Evolutionary conservation across 1,140 invertebrate genomes (phyloP).

Genomic region (Diplogasteroides magnus): DNA sequence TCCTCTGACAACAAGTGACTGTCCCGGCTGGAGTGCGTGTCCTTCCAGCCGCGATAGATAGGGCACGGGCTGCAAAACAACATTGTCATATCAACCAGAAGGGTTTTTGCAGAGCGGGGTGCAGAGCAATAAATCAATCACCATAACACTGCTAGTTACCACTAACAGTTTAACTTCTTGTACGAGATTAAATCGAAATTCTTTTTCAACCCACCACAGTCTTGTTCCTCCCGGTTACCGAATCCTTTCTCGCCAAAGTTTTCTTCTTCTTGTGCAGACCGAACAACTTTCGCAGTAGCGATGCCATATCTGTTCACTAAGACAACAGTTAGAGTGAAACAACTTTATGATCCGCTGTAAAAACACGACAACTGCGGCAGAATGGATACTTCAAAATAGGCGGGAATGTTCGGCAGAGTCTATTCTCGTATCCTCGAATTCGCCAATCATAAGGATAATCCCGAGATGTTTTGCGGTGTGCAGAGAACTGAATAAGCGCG

Average conservation of each 20-base stretch:
- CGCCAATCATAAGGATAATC: no score
- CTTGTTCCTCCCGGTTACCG: conserved; percentile 52
- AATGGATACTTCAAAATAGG: no score
- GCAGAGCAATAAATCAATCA: conserved; percentile 8
- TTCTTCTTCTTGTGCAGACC: conserved; percentile 33
- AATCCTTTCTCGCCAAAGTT: conserved; percentile 47
- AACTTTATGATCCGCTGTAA: no score
- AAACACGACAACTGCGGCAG: no score
- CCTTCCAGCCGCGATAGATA: conserved; percentile 53
- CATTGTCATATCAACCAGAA: conserved; percentile 1
- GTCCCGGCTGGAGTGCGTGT: conserved; percentile 47
- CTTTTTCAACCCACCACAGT: conserved; percentile 41
- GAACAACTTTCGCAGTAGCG: conserved; percentile 11
- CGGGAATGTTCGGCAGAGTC: no score
- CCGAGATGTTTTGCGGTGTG: no score
- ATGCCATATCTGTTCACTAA: no score
- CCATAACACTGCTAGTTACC: background rate
- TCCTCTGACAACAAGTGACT: conserved; percentile 52
- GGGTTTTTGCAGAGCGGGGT: conserved; percentile 2
- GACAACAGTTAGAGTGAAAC: no score
- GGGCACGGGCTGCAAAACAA: conserved; percentile 44
- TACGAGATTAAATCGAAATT: background rate
- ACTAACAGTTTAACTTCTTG: no score
- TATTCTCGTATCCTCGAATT: no score
- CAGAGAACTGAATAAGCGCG: no score